Conservation (phyloP, 2,797 vertebrate species). For the Cephalopachus bancanus region DNA sequence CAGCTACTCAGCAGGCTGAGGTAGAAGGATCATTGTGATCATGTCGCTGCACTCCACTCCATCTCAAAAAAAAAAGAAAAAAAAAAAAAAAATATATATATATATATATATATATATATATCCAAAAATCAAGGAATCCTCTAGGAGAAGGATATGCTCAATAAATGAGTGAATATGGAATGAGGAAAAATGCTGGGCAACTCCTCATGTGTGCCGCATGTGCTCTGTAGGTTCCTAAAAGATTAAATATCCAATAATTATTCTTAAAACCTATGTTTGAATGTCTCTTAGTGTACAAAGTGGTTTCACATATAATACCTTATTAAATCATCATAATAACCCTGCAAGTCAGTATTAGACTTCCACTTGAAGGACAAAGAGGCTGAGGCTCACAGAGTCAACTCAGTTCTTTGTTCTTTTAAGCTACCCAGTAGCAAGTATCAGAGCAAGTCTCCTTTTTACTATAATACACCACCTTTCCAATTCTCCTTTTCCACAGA, state of each 20-base stretch:
- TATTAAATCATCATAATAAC: conserved; percentile 28
- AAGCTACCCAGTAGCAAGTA: neutral
- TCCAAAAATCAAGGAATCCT: neutral
- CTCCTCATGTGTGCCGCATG: neutral
- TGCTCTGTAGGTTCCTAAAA: neutral
- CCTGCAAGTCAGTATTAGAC: neutral
- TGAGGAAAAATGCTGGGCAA: neutral
- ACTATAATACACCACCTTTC: neutral
- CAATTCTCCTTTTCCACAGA: neutral
- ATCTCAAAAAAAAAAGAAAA: no score
- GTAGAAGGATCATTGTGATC: no score
- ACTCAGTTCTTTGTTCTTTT: neutral
- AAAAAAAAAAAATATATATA: no score
- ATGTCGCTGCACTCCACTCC: no score
- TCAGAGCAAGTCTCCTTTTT: neutral
- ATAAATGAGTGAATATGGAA: neutral
- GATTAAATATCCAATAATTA: neutral
- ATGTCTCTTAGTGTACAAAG: neutral
- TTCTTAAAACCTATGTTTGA: conserved; percentile 10
- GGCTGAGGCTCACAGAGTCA: neutral
- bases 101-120: no score
- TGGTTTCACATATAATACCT: neutral
- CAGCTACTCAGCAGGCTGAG: no score
- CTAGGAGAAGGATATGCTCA: neutral
- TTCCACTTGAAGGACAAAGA: neutral